Conservation (phyloP, 64 coral and sea anemone genomes). For the Cladopsammia gracilis region DNA sequence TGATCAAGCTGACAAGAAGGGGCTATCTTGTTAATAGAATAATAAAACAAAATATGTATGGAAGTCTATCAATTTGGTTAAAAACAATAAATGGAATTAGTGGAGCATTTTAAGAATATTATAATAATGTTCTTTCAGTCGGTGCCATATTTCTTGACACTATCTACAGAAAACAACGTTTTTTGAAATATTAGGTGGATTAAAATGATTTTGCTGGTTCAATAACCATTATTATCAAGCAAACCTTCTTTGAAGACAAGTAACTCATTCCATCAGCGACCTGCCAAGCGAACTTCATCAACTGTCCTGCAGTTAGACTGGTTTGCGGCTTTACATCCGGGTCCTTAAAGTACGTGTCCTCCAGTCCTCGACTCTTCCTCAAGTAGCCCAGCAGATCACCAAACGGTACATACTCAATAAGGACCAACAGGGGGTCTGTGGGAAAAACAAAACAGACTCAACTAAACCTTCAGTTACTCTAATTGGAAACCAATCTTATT, state of each 20-base stretch:
- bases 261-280: conserved; percentile 58
- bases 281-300: conserved; percentile 44
- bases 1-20: no score
- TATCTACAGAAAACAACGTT: no score
- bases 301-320: conserved; percentile 12
- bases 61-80: no score
- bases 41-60: no score
- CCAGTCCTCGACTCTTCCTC: conserved; percentile 35
- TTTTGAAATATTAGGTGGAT: no score
- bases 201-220: no score
- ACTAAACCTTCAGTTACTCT: background rate
- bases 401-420: conserved; percentile 58
- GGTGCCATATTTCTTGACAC: no score
- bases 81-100: no score
- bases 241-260: conserved; percentile 21
- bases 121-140: no score
- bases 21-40: no score
- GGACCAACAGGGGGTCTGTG: conserved; percentile 39
- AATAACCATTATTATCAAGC: background rate
- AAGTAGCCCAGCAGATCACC: conserved; percentile 64
- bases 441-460: background rate
- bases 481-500: no score
- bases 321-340: conserved; percentile 23
- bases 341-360: conserved; percentile 47
- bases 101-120: no score